Conservation (phyloP, 2,113 vertebrate genomes). For the Anhinga rufa region DNA sequence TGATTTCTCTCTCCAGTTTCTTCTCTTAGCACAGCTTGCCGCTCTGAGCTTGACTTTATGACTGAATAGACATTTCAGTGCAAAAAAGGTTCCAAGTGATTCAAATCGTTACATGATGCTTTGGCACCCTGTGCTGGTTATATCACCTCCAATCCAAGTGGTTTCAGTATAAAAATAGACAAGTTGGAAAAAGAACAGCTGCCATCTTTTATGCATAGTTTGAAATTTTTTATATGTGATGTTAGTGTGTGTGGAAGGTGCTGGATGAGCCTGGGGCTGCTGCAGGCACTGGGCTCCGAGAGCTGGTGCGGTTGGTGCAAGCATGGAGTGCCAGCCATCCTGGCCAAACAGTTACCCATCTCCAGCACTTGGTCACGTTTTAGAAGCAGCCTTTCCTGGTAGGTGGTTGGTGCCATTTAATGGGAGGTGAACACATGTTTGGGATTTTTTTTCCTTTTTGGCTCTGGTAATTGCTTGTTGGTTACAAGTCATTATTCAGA, state of each 20-base stretch:
- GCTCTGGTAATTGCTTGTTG: background rate
- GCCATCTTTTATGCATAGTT: conserved; percentile 12
- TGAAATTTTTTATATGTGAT: background rate
- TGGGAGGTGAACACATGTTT: background rate
- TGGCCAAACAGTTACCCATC: background rate
- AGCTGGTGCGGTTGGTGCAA: fast-evolving
- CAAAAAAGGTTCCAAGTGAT: conserved; percentile 23
- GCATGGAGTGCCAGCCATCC: background rate
- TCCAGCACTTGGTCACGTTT: background rate
- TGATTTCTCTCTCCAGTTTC: background rate
- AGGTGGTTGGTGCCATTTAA: background rate
- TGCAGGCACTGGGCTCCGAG: background rate
- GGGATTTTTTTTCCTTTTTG: background rate
- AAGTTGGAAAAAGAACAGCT: conserved; percentile 16
- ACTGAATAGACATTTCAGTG: background rate
- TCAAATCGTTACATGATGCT: background rate
- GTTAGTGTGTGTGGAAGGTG: background rate
- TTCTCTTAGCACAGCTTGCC: background rate
- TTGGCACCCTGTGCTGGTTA: conserved; percentile 23
- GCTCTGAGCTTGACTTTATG: background rate
- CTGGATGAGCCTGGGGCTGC: background rate
- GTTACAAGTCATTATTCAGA: background rate
- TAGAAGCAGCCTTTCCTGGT: background rate
- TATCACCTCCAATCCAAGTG: conserved; percentile 34
- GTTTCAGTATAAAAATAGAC: conserved; percentile 31